A percentile compares a stretch with the other conserved stretches of the same genome.
Conservation (phyloP, 2,113 vertebrate species). For the Sturnus vulgaris region DNA sequence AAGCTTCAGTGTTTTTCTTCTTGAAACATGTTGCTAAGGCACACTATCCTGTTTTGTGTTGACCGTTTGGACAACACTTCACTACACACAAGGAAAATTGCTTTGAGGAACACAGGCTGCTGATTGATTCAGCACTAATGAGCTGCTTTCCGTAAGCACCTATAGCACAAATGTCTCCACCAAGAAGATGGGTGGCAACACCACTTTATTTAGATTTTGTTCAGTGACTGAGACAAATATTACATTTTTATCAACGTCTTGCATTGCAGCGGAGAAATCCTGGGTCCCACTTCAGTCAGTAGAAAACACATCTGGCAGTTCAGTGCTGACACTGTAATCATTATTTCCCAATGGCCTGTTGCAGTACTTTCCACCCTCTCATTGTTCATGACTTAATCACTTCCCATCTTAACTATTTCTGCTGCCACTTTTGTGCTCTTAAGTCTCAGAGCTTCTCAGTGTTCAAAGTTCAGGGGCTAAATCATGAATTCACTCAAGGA, state of each 20-base stretch:
- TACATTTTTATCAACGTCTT: neutral
- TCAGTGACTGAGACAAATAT: neutral
- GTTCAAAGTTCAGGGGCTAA: conserved; percentile 25
- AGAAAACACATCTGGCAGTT: neutral
- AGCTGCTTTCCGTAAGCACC: neutral
- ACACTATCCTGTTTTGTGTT: neutral
- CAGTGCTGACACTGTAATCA: neutral
- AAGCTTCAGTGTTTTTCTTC: neutral
- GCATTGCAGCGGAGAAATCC: neutral
- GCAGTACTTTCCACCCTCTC: conserved; percentile 21
- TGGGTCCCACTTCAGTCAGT: neutral
- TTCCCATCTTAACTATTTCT: conserved; percentile 30
- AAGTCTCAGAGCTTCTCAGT: neutral
- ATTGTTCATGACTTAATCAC: conserved; percentile 28
- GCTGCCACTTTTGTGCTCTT: neutral
- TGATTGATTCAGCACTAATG: neutral
- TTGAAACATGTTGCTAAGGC: neutral
- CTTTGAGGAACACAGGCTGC: neutral
- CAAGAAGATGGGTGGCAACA: neutral
- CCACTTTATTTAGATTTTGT: neutral
- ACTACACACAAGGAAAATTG: neutral
- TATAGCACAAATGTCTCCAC: neutral
- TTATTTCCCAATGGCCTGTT: conserved; percentile 33
- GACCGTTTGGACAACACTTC: neutral
- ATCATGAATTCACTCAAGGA: neutral